Percentiles rank a stretch among this genome's conserved stretches.
These are phyloP conservation scores for Scleropages formosus DNA, from an alignment of 2,797 vertebrate species.

Conservation along the genomic window DNA sequence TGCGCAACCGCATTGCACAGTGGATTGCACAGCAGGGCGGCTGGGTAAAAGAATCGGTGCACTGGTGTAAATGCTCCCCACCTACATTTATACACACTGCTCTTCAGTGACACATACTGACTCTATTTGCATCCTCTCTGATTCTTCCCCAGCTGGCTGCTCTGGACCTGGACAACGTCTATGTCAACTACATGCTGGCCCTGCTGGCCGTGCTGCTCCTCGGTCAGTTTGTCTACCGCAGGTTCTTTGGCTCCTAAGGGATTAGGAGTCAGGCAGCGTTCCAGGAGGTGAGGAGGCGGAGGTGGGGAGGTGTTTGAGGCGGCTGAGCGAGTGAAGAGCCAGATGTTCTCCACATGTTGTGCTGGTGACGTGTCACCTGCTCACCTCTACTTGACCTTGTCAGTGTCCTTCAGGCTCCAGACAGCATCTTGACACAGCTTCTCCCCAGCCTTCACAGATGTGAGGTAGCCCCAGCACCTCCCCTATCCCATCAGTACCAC, in stretches of 20 bases:
- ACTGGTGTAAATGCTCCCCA: neutral
- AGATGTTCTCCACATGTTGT: too few relatives aligned
- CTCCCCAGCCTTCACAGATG: too few relatives aligned
- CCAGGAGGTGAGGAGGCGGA: neutral
- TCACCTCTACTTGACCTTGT: too few relatives aligned
- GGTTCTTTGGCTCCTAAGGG: conserved; percentile 62
- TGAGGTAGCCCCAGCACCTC: too few relatives aligned
- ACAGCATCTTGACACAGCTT: too few relatives aligned
- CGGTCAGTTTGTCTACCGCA: conserved; percentile 59
- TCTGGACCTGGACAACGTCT: conserved; percentile 57
- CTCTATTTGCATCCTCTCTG: conserved; percentile 1
- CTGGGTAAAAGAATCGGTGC: conserved; percentile 64
- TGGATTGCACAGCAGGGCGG: conserved; percentile 77
- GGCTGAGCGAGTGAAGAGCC: neutral
- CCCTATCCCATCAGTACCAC: too few relatives aligned
- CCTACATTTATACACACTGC: neutral
- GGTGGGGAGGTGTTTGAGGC: neutral
- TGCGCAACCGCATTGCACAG: conserved; percentile 59
- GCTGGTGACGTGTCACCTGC: too few relatives aligned
- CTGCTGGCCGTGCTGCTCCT: conserved; percentile 54
- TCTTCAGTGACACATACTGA: too few relatives aligned
- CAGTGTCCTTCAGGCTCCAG: too few relatives aligned
- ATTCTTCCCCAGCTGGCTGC: conserved; percentile 57
- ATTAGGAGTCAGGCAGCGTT: conserved; percentile 20
- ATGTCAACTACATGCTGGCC: conserved; percentile 52